Conservation (phyloP, 1,140 invertebrate genomes). For the Drosophila fuyamai region DNA sequence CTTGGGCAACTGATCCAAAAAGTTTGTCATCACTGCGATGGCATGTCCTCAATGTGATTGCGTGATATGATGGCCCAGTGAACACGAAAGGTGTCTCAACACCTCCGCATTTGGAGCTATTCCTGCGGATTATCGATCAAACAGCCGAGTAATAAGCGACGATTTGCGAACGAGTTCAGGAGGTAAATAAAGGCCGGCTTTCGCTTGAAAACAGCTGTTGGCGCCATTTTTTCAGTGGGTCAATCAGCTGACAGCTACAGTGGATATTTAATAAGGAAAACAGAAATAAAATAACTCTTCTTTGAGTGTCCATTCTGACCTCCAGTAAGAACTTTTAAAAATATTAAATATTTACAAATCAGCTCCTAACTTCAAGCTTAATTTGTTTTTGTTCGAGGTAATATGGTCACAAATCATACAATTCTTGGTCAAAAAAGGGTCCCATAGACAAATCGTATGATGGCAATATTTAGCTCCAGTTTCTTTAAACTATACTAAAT, state of each 20-base stretch:
- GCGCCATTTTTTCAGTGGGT: constrained; percentile 13
- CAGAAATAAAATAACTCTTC: too few relatives aligned
- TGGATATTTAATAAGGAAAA: background rate
- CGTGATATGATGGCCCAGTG: constrained; percentile 42
- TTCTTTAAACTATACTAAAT: background rate
- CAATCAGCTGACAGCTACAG: constrained; percentile 13
- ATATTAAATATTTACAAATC: too few relatives aligned
- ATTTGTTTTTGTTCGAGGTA: too few relatives aligned
- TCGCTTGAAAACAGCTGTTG: constrained; percentile 32
- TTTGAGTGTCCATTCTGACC: too few relatives aligned
- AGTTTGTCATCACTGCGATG: constrained; percentile 58
- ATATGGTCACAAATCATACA: too few relatives aligned
- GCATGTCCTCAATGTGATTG: constrained; percentile 49
- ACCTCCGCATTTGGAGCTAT: constrained; percentile 47
- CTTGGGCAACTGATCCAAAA: constrained; percentile 65
- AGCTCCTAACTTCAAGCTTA: too few relatives aligned
- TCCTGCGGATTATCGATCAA: constrained; percentile 63
- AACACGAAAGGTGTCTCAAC: constrained; percentile 66
- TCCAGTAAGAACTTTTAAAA: too few relatives aligned
- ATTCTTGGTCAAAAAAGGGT: too few relatives aligned
- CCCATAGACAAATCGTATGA: too few relatives aligned
- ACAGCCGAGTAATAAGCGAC: constrained; percentile 27
- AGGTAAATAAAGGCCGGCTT: constrained; percentile 7
- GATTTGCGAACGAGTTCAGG: constrained; percentile 7
- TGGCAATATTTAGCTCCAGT: background rate